Evolutionary conservation across 2,797 vertebrate genomes (phyloP).

Genomic region (Prionace glauca): DNA sequence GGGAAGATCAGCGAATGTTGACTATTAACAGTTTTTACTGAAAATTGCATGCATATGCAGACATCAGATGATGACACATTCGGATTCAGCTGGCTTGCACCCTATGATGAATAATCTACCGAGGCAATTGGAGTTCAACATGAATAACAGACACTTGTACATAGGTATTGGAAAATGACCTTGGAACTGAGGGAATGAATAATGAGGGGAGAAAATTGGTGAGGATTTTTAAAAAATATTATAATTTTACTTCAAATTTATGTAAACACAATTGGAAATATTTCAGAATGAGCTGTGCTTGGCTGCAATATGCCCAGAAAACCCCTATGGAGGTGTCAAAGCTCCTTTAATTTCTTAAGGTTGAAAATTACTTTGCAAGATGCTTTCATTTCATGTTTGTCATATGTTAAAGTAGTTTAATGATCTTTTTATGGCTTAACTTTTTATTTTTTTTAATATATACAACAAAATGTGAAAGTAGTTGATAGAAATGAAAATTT

Average conservation of each 20-base stretch:
- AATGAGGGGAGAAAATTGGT: neutral
- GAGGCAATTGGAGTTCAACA: neutral
- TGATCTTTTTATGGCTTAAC: neutral
- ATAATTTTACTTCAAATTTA: neutral
- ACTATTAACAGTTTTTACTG: neutral
- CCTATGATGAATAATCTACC: neutral
- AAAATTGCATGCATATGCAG: neutral
- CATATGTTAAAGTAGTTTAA: neutral
- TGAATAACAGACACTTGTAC: neutral
- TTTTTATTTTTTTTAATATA: neutral
- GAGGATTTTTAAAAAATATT: neutral
- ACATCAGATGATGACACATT: neutral
- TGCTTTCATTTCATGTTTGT: neutral
- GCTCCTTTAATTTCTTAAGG: neutral
- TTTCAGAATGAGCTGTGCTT: slow-evolving; percentile 2
- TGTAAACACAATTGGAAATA: neutral
- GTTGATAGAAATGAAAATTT: neutral
- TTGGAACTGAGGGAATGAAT: neutral
- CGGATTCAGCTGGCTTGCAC: neutral
- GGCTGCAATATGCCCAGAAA: slow-evolving; percentile 2
- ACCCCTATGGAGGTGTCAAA: neutral
- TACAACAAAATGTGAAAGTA: slow-evolving; percentile 9
- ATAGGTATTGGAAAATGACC: neutral
- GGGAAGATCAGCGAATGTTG: neutral
- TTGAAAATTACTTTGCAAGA: neutral